These are phyloP conservation scores for Lasioglossum calceatum DNA, from an alignment of 2,888 invertebrate species.

Conservation along the genomic window DNA sequence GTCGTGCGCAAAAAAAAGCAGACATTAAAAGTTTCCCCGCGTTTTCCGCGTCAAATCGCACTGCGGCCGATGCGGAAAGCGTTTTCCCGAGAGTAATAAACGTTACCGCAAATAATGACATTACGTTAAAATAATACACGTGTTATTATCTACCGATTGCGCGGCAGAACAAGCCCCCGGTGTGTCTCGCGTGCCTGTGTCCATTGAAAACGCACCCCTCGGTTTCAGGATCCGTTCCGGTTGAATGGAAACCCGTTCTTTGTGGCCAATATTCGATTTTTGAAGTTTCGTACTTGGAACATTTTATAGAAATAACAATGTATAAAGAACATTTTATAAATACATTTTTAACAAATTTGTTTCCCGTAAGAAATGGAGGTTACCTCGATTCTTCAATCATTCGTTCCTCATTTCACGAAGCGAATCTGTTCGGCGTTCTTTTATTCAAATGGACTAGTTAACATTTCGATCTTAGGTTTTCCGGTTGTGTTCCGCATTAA, in stretches of 20 bases:
- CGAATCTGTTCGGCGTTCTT: too few species aligned
- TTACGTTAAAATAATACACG: constrained; percentile 5
- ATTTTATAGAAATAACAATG: too few species aligned
- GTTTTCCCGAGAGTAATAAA: background rate
- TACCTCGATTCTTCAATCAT: too few species aligned
- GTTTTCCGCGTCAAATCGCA: background rate
- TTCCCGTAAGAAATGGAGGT: too few species aligned
- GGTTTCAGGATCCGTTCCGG: background rate
- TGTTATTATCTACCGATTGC: background rate
- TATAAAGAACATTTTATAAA: too few species aligned
- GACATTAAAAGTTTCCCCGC: background rate
- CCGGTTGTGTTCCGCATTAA: too few species aligned
- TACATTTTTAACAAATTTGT: too few species aligned
- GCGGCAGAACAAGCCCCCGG: background rate
- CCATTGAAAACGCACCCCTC: background rate
- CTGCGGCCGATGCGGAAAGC: background rate
- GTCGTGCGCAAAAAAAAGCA: background rate
- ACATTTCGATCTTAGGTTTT: too few species aligned
- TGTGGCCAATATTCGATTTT: background rate
- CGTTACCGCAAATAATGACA: background rate
- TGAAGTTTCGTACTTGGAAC: too few species aligned
- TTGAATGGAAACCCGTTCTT: background rate
- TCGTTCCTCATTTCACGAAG: too few species aligned
- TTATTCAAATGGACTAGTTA: too few species aligned
- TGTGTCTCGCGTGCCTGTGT: background rate